Percentiles rank a stretch among this genome's conserved stretches.
Conservation (phyloP, 1,140 invertebrate genomes). For the Heliconius eleuchia region DNA sequence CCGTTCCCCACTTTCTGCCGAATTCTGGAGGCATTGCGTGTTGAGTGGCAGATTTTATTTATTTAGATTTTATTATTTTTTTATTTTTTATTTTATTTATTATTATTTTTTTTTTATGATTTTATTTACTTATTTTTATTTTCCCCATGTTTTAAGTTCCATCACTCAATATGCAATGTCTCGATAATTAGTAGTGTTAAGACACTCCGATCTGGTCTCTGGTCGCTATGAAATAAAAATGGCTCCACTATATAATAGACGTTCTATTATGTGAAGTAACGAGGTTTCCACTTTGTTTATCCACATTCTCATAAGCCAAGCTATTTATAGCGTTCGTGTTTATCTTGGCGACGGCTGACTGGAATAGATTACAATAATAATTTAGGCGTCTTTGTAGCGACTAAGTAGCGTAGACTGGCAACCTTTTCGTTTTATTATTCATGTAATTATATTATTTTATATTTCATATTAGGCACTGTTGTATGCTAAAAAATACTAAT, state of each 20-base stretch:
- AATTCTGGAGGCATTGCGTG: no score
- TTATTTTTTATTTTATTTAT: no score
- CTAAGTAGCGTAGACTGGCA: not conserved
- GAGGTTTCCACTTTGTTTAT: constrained; percentile 8
- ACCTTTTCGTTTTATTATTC: not conserved
- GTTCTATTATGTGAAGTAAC: constrained; percentile 6
- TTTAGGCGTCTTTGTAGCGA: constrained; percentile 4
- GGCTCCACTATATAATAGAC: not conserved
- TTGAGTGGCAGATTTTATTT: no score
- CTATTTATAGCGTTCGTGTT: constrained; percentile 13
- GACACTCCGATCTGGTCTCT: no score
- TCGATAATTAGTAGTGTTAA: no score
- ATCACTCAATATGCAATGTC: no score
- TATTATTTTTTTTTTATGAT: no score
- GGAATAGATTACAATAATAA: constrained; percentile 10
- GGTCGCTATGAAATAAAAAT: no score
- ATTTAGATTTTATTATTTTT: no score
- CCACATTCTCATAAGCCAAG: constrained; percentile 17
- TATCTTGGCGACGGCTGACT: constrained; percentile 16
- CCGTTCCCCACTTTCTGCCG: no score
- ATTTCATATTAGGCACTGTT: not conserved
- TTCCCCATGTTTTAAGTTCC: no score
- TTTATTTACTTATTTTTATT: no score
- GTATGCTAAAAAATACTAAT: not conserved
- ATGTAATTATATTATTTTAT: not conserved